Conservation (phyloP, 2,113 vertebrate species). For the Phrynocephalus versicolor region DNA sequence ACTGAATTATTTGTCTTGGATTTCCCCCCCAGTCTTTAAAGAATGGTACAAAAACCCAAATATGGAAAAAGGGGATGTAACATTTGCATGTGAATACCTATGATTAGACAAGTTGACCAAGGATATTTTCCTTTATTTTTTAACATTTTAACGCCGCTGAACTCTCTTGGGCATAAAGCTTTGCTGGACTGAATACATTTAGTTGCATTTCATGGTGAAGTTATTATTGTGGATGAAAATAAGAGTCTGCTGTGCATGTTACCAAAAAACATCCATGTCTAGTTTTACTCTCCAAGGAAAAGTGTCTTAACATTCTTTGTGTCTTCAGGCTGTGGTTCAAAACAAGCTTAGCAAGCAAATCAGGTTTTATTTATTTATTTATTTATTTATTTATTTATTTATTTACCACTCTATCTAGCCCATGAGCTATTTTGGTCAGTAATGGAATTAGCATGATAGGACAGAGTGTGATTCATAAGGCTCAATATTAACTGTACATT, state of each 20-base stretch:
- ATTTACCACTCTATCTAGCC: constrained; percentile 65
- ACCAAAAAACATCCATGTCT: neutral
- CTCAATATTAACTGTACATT: no score
- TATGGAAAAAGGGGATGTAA: no score
- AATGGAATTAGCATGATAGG: no score
- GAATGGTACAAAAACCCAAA: no score
- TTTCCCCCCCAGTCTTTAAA: no score
- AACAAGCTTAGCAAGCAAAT: constrained; percentile 50
- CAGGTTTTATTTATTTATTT: constrained; percentile 64
- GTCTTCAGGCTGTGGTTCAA: constrained; percentile 56
- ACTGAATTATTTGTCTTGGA: no score
- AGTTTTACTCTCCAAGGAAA: constrained; percentile 49
- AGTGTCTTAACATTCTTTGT: constrained; percentile 51
- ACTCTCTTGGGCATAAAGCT: neutral
- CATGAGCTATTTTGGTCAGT: no score
- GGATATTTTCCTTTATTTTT: no score
- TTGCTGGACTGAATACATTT: neutral
- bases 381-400: constrained; percentile 51
- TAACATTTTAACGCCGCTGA: no score
- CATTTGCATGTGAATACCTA: no score
- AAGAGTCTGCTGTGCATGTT: constrained; percentile 17
- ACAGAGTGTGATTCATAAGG: no score
- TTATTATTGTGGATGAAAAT: neutral
- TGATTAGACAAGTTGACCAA: no score
- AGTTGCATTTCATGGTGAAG: neutral